Evolutionary conservation across 2,797 vertebrate species (phyloP), one percentile per base, ranked within the genome.

Genomic region (Benthosema pterotum): DNA sequence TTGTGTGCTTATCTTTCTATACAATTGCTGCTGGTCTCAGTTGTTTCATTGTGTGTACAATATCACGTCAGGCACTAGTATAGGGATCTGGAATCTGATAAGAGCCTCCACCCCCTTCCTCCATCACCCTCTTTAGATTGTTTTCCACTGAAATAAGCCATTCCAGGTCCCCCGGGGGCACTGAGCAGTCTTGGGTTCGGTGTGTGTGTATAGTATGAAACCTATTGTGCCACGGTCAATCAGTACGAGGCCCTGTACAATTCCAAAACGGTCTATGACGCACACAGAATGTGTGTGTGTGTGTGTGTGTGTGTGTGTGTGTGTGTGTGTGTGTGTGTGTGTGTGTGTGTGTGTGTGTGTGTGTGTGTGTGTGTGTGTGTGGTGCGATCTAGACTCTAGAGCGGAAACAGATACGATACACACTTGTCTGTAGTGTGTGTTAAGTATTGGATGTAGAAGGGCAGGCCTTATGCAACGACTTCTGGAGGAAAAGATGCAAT

Each of bases 221-320:
- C 32, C 53, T 13, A 69, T 13, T 46, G 45, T 38, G 74, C 17
- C 50, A 19, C 1, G 15, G 7, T 19, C 19, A 38, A 8, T 50
- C 19, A 2, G 22, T 65, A 83, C 74, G 75, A 68, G 67, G 69
- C 59, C 42, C 66, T 52, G 69, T 57, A 71, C 68, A 82, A 7
- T 52, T 25, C 62, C 64, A 69, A 78, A 62, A 67, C 60, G 12
- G 51, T 46, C 63, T 11, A 69, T 78, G 78, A 83, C 72, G 28
- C 75, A 74, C 60, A 63, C 18, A 32, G 55, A 0, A 16, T 15
- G 48, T 7, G 2, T 9, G 48, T 15, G 14, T 17, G 52, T 13
- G 42, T 51, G 46, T 59, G 65, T 1, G 11, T 64, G 38, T 63
- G 63, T 8, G 28, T 8, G 28, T 8, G 28, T 11, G 8, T 50